Evolutionary conservation across 1,140 invertebrate genomes (phyloP), one percentile per base, ranked within the genome.

Genomic region (Ooceraea biroi): DNA sequence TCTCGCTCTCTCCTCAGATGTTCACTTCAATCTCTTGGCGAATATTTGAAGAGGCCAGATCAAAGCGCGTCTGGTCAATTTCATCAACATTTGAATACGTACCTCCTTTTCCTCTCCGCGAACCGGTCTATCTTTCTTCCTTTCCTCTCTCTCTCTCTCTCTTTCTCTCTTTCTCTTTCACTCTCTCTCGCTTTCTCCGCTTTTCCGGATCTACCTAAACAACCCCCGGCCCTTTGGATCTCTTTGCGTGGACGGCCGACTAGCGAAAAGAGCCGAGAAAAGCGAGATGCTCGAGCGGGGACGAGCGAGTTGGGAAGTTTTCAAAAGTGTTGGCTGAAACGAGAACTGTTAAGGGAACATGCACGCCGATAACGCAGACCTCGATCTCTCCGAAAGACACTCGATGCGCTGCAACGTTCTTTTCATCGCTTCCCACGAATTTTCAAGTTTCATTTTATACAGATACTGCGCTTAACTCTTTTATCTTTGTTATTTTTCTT

Each of bases 31-130:
- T 94, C 92, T 94, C 90, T 92, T 91, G 90, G 90, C 88, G 93
- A 94, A 94, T 94, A 94, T 94, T 94, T 94, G 91, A 94, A 93
- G 91, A 94, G 91, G 92, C 91, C 90, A 91, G 93, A 94, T 94
- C 94, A 94, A 94, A 94, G 94, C 90, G 82, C 88, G 93, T 94
- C 94, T 94, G 94, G 93, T 94, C 94, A 94, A 94, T 94, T 94
- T 94, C 93, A 94, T 94, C 94, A 94, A 93, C 93, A 94, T 94
- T 94, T 94, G 93, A 94, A 94, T 94, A 93, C 92, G 91, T 90
- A 82, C 85, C 46, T 82, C 82, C 57, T 86, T 83, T 72, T 78
- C 71, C 69, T 63, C 36, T 63, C 36, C 41, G 76, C 41, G 65
- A 57, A 12, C 48, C 19, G 60, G n/a, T 50, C 58, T 68, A 77